phyloP scores from a whole-genome alignment of 2,888 invertebrate genomes.

The Tinea pellionella region DNA sequence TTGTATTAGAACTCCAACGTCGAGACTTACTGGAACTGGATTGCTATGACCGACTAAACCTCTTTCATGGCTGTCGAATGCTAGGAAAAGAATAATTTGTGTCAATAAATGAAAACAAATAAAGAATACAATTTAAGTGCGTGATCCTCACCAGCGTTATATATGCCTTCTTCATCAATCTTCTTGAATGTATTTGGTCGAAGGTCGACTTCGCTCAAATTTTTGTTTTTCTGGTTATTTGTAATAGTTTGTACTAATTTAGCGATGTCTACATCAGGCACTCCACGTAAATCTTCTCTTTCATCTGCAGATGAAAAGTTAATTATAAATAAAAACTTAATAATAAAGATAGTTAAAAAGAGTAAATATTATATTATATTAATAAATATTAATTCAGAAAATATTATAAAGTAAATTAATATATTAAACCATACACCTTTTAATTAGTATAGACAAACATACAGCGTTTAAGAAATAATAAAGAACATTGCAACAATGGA shows the following conservation, averaged over 20 bases:
- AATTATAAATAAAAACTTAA: neutral
- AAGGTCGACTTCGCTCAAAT: conserved; percentile 44
- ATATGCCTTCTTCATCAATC: conserved; percentile 59
- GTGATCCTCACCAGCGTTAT: conserved; percentile 42
- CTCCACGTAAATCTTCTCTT: conserved; percentile 57
- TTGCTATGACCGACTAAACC: conserved; percentile 31
- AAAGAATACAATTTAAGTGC: too few relatives aligned
- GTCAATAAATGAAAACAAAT: neutral
- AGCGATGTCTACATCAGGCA: conserved; percentile 57
- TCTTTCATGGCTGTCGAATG: conserved; percentile 53
- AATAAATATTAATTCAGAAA: neutral
- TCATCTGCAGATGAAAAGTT: conserved; percentile 39
- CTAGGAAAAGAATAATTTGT: conserved; percentile 23
- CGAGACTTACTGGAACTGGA: conserved; percentile 32
- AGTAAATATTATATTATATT: neutral
- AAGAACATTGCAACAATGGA: neutral
- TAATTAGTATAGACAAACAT: neutral
- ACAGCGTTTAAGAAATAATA: neutral
- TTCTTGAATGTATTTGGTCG: conserved; percentile 55
- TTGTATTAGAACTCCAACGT: conserved; percentile 47
- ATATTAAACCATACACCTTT: neutral
- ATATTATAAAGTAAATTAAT: neutral
- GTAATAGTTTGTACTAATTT: conserved; percentile 52
- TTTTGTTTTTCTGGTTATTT: conserved; percentile 42
- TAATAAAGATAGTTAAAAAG: neutral